Conservation (phyloP, 2,113 vertebrate species). For the Xerus inauris region DNA sequence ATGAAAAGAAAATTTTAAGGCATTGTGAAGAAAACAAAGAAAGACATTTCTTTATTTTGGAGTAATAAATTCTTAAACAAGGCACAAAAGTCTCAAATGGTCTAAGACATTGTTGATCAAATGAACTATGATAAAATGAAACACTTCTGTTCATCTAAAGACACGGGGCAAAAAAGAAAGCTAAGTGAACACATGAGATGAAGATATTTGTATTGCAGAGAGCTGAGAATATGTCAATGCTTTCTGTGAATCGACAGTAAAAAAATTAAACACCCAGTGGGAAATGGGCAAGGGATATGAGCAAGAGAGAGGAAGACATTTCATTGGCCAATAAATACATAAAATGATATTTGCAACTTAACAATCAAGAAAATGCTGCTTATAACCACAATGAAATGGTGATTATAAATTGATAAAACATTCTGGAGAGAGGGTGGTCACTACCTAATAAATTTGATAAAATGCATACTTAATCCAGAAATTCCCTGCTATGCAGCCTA, state of each 20-base stretch:
- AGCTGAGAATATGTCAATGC: not conserved
- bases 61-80: not conserved
- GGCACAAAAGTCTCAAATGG: not conserved
- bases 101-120: not conserved
- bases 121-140: not conserved
- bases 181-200: not conserved
- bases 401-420: not conserved
- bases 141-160: not conserved
- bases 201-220: not conserved
- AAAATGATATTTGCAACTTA: not conserved
- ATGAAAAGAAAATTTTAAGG: not conserved
- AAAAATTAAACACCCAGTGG: not conserved
- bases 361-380: not conserved
- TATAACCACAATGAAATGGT: not conserved
- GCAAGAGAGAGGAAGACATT: not conserved
- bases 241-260: not conserved
- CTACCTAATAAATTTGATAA: not conserved
- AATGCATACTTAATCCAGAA: not conserved
- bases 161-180: not conserved
- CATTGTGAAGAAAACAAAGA: not conserved
- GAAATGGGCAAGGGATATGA: not conserved
- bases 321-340: not conserved
- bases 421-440: not conserved
- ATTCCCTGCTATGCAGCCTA: not conserved
- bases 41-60: not conserved